phyloP scores from a whole-genome alignment of 2,113 vertebrate genomes.

The Tyrannus savana region DNA sequence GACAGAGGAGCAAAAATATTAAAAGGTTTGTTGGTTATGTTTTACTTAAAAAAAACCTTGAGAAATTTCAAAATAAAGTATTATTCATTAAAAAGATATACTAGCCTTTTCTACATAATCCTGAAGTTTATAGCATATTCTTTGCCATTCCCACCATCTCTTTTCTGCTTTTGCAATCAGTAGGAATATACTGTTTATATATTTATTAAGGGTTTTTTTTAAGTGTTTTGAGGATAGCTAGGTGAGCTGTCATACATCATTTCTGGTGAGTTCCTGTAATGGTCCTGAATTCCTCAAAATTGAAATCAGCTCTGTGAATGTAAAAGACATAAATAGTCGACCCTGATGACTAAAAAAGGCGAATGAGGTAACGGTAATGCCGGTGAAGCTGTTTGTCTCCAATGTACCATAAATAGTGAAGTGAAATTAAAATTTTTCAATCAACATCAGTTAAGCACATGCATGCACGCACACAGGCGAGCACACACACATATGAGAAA shows the following conservation, averaged over 20 bases:
- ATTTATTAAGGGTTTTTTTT: constrained; percentile 36
- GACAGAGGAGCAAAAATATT: background rate
- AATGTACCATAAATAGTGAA: constrained; percentile 65
- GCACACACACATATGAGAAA: background rate
- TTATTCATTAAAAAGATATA: background rate
- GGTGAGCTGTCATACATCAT: constrained; percentile 62
- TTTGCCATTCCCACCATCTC: background rate
- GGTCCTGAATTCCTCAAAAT: constrained; percentile 61
- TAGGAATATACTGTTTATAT: constrained; percentile 27
- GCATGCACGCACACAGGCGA: background rate
- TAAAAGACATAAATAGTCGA: constrained; percentile 70
- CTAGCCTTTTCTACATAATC: background rate
- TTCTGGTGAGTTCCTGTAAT: constrained; percentile 53
- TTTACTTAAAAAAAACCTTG: background rate
- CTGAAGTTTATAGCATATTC: background rate
- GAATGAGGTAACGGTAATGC: constrained; percentile 60
- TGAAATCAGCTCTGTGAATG: constrained; percentile 65
- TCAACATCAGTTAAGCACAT: constrained; percentile 24
- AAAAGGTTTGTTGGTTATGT: background rate
- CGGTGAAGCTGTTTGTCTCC: constrained; percentile 69
- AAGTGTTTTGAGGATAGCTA: constrained; percentile 55
- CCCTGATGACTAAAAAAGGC: constrained; percentile 72
- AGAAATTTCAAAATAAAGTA: background rate
- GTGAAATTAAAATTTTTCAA: constrained; percentile 68
- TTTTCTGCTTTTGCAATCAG: constrained; percentile 69